Evolutionary conservation across 1,140 invertebrate genomes (phyloP), one percentile per base, ranked within the genome.

Genomic region (Paracyclopina nana): DNA sequence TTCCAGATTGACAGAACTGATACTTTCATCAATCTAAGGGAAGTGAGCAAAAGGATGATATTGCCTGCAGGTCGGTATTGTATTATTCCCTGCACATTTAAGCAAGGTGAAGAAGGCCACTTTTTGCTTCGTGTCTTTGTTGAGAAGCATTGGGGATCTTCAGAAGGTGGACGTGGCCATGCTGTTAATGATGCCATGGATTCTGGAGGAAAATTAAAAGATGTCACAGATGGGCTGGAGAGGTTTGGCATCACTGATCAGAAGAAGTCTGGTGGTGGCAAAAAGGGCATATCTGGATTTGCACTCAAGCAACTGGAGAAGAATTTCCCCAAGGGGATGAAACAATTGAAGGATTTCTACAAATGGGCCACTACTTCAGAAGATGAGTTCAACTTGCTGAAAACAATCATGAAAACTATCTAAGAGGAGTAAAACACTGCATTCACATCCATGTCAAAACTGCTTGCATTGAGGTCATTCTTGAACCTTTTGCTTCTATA

Each of bases 41-140:
- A 48, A 22, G 16, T 30, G 4, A 48, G 45, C 28, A 48, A 48
- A 18, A 28, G 45, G 27, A 48, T 48, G 45, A 14, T 48, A 16
- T 55, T 77, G 6, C 54, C 62, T 6, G 63, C 65, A 27, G 77
- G 76, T 14, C 60, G 66, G 14, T 77, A 78, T 61, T 63, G 76
- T 14, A 60, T 79, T 27, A 64, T 77, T 18, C 76, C 77, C 11
- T 71, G 70, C 24, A 74, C 74, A 5, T 76, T 72, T 60, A 60
- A 71, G 22, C 67, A 72, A 6, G 65, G 70, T 25, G 62, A 73
- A 52, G 69, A 70, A 42, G 68, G 65, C 4, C 63, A 72, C 43
- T 77, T 74, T 61, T 56, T 76, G 46, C 55, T 78, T n/a, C 60
- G 76, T 55, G 57, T 77, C 11, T 76, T 70, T 56, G 68, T 72